These are phyloP conservation scores for Oreochromis tanganicae DNA, from an alignment of 2,113 vertebrate genomes.

Conservation along the genomic window DNA sequence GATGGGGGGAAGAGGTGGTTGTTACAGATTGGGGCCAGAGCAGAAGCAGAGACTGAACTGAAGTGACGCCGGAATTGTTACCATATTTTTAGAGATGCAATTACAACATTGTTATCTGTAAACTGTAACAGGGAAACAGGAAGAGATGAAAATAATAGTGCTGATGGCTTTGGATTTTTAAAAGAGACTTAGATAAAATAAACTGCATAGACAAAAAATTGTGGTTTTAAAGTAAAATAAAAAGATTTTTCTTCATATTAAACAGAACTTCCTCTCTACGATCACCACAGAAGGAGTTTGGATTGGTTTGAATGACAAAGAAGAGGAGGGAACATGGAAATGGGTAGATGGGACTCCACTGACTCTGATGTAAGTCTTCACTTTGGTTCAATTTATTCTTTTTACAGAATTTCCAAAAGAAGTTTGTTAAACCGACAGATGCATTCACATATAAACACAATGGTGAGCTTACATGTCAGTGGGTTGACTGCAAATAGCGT, in stretches of 20 bases:
- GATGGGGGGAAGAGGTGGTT: too few species aligned
- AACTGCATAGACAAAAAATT: background rate
- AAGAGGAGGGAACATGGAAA: background rate
- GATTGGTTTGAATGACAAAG: background rate
- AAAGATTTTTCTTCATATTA: background rate
- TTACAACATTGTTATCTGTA: too few species aligned
- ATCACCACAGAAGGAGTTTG: background rate
- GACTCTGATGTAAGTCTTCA: background rate
- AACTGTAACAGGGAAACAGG: too few species aligned
- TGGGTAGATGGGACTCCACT: background rate
- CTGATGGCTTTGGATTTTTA: too few species aligned
- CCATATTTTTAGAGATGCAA: too few species aligned
- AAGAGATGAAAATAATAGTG: too few species aligned
- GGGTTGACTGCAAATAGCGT: background rate
- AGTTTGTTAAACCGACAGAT: background rate
- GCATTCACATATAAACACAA: background rate
- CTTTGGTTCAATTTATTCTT: background rate
- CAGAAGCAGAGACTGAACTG: too few species aligned
- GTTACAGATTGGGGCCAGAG: too few species aligned
- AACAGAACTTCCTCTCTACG: background rate
- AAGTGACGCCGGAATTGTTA: too few species aligned
- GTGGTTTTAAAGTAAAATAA: background rate
- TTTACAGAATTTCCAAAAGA: background rate
- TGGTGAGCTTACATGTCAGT: background rate
- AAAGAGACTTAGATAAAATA: too few species aligned